Evolutionary conservation across 2,888 invertebrate species (phyloP).

Genomic region (Dryocosmus kuriphilus): DNA sequence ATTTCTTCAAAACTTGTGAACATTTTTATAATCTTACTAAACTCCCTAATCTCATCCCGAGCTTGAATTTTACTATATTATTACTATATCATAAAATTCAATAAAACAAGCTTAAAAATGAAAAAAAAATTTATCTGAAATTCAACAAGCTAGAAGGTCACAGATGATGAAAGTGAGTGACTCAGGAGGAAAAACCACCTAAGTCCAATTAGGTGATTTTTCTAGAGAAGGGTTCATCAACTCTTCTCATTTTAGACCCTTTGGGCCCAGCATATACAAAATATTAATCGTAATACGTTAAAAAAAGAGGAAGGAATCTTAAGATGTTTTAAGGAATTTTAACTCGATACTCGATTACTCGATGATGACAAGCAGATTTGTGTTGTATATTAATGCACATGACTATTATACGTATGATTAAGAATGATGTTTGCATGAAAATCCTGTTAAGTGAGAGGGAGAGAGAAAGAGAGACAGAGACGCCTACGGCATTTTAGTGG

Average conservation of each 20-base stretch:
- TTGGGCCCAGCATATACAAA: background rate
- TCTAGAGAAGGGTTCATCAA: no score
- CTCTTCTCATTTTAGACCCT: background rate
- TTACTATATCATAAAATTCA: no score
- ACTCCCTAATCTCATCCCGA: no score
- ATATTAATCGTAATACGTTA: background rate
- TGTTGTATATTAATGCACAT: slow-evolving; percentile 32
- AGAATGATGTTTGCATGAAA: slow-evolving; percentile 29
- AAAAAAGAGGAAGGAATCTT: background rate
- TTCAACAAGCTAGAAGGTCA: no score
- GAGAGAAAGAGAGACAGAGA: slow-evolving; percentile 43
- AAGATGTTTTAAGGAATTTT: background rate
- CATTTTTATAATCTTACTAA: no score
- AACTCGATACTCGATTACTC: background rate
- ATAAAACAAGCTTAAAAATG: no score
- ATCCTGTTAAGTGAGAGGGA: slow-evolving; percentile 18
- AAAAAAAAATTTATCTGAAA: no score
- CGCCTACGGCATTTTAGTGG: slow-evolving; percentile 50
- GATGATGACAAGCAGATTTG: slow-evolving; percentile 9
- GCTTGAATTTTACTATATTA: no score
- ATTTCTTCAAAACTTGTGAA: no score
- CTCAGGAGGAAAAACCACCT: no score
- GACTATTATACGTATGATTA: slow-evolving; percentile 26
- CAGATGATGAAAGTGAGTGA: no score
- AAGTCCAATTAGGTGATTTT: no score